Base-by-base conservation (phyloP, 2,888 invertebrate genomes). In the Cataglyphis rosenhaueri region DNA sequence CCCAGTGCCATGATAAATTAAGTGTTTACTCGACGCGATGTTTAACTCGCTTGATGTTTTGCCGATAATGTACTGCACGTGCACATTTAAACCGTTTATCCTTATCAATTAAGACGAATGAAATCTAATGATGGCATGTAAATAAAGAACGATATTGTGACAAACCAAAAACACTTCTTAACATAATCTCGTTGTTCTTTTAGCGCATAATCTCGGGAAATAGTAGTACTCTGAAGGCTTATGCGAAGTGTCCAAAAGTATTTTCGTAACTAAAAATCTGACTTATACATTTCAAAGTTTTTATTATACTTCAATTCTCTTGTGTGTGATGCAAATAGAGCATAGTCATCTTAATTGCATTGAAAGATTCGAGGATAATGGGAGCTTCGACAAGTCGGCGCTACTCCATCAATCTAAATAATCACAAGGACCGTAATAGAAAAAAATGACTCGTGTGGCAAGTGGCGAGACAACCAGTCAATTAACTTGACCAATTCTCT, bases 401-500 rank as follows among this genome's bases (percentile, higher is more conserved):
- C 25, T 21, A n/a, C 35, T 25, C 57, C 66, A 83, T 78, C 81
- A 57, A 84, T 84, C 70, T 48, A 32, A 52, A 55, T 55, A 68
- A 66, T 18, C 21, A 29, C 55, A 61, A 25, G 38, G 62, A 83
- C 32, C 52, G 81, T 76, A 70, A 70, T 9, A 35, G 12, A 0
- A 64, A 65, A 62, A 64, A 70, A 61, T 38, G 29, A 44, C 41
- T 21, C 66, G n/a, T 18, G 71, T 48, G 68, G 32, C 75, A 79
- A 74, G 57, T 57, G 85, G 41, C 75, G 48, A 57, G 66, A 68
- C 74, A 76, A 76, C 79, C 62, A 44, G 79, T 78, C 79, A 86
- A 87, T 88, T 86, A 83, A 86, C 41, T 70, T 38, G 68, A 59
- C 5, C 86, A 65, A 74, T 70, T 82, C 73, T 84, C 59, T 41